These are phyloP conservation scores for Anas acuta DNA, from an alignment of 2,797 vertebrate species.

Conservation along the genomic window DNA sequence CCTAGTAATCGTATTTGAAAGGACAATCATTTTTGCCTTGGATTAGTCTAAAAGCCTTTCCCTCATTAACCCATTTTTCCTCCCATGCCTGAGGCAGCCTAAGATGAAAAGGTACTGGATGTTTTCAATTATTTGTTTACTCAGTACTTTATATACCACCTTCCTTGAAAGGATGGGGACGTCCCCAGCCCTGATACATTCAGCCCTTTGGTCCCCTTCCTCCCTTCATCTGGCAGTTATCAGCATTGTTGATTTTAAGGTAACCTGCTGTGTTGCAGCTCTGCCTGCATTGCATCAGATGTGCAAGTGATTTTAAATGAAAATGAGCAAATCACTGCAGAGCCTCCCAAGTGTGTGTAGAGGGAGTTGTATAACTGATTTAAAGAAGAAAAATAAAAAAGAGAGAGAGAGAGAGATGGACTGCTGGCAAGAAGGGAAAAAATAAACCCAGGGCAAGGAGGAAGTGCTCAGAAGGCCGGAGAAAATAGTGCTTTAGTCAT, in stretches of 20 bases:
- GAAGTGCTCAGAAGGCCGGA: not conserved
- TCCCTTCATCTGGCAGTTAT: not conserved
- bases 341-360: not conserved
- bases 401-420: not conserved
- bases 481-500: not conserved
- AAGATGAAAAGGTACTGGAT: not conserved
- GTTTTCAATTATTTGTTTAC: not conserved
- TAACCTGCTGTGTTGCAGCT: not conserved
- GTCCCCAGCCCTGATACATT: not conserved
- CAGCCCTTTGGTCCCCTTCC: no score
- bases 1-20: constrained; percentile 38
- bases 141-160: not conserved
- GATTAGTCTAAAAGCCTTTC: constrained; percentile 43
- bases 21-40: constrained; percentile 14
- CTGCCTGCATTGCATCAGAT: not conserved
- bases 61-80: constrained; percentile 31
- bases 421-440: not conserved
- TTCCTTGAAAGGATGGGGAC: not conserved
- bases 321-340: not conserved
- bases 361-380: not conserved
- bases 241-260: not conserved
- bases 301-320: not conserved
- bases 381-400: not conserved
- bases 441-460: not conserved
- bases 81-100: not conserved